These are phyloP conservation scores for Myiopsitta monachus DNA, from an alignment of 2,113 vertebrate species.

Conservation along the genomic window DNA sequence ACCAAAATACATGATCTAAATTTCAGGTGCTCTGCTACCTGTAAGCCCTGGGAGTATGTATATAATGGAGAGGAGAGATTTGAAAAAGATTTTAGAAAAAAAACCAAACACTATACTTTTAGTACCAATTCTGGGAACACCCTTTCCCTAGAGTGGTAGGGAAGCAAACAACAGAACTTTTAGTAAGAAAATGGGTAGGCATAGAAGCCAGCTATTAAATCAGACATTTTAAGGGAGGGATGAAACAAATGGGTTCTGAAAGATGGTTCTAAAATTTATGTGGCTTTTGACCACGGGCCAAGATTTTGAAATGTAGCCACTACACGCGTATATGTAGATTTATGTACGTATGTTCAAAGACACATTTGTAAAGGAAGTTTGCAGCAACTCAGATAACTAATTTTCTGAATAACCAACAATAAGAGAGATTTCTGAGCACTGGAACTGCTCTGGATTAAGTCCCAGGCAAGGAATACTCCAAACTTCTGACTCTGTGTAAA, in stretches of 20 bases:
- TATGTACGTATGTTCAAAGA: neutral
- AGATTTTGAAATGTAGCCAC: neutral
- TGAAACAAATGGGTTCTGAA: neutral
- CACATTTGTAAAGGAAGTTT: neutral
- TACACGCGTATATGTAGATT: rapidly evolving
- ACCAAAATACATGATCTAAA: neutral
- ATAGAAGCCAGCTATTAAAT: neutral
- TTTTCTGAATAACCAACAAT: neutral
- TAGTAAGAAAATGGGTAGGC: neutral
- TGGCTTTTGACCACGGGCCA: neutral
- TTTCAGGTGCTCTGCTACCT: neutral
- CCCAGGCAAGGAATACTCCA: neutral
- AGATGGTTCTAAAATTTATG: neutral
- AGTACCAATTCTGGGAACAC: neutral
- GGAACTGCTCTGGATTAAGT: neutral
- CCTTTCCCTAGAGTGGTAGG: neutral
- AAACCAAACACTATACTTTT: neutral
- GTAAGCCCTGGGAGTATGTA: neutral
- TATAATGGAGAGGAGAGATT: neutral
- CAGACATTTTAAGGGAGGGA: neutral
- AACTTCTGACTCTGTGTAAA: neutral
- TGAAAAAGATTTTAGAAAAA: neutral
- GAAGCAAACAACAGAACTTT: neutral
- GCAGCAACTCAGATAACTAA: neutral
- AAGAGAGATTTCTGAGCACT: neutral